Evolutionary conservation across 2,888 invertebrate species (phyloP).

Genomic region (Ochropacha duplaris): DNA sequence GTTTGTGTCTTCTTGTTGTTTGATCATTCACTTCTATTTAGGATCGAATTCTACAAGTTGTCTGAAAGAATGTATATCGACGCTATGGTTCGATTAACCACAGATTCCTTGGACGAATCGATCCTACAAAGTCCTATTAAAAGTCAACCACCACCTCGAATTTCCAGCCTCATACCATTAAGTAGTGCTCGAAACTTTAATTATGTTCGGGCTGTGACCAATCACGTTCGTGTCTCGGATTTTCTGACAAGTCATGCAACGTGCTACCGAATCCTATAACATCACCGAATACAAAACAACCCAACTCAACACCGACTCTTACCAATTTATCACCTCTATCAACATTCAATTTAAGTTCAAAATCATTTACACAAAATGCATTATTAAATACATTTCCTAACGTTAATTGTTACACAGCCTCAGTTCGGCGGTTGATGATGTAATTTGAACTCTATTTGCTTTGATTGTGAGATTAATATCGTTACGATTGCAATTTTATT

Average conservation of each 20-base stretch:
- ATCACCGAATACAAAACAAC: conserved; percentile 34
- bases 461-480: conserved; percentile 52
- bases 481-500: conserved; percentile 40
- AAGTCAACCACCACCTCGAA: conserved; percentile 79
- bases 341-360: conserved; percentile 47
- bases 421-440: conserved; percentile 55
- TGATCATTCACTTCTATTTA: background rate
- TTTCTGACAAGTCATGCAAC: conserved; percentile 80
- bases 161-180: conserved; percentile 79
- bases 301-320: conserved; percentile 24
- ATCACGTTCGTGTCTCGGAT: conserved; percentile 80
- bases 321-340: conserved; percentile 47
- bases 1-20: background rate
- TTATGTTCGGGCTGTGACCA: conserved; percentile 82
- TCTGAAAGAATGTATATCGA: background rate
- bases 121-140: conserved; percentile 79
- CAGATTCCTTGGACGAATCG: conserved; percentile 68
- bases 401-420: conserved; percentile 49
- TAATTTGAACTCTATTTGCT: conserved; percentile 68
- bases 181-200: conserved; percentile 81
- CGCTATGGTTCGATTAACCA: conserved; percentile 56
- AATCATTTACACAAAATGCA: conserved; percentile 39
- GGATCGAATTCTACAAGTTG: background rate
- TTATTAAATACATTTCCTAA: conserved; percentile 56
- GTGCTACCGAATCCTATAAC: conserved; percentile 78